A percentile compares a stretch with the other conserved stretches of the same genome.
These are phyloP conservation scores for Cylindroiulus punctatus DNA, from an alignment of 2,888 invertebrate genomes.

Conservation along the genomic window DNA sequence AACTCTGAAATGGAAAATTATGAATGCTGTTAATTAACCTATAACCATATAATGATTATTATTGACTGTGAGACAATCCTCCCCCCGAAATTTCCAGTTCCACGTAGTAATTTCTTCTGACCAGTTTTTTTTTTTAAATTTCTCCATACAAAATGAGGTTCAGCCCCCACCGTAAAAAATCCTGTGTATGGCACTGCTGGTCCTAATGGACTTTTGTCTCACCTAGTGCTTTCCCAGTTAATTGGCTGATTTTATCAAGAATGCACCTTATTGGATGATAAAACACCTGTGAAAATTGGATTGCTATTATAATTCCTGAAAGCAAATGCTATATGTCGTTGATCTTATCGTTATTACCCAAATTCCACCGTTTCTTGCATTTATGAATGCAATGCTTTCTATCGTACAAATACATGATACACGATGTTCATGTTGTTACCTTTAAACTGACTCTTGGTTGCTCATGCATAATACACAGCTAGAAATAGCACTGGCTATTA, in stretches of 20 bases:
- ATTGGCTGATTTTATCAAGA: not conserved
- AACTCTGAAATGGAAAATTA: conserved; percentile 52
- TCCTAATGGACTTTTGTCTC: too few species aligned
- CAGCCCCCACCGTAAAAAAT: too few species aligned
- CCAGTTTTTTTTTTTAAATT: too few species aligned
- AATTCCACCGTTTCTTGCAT: not conserved
- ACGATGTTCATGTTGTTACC: not conserved
- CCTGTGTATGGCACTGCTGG: too few species aligned
- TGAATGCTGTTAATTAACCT: not conserved
- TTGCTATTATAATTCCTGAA: not conserved
- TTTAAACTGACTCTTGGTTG: not conserved
- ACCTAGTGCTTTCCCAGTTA: not conserved
- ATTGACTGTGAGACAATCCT: too few species aligned
- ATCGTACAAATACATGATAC: not conserved
- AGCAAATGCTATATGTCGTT: not conserved
- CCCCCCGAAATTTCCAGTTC: too few species aligned
- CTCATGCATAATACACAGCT: not conserved
- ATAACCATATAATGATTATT: not conserved
- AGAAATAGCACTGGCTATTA: not conserved
- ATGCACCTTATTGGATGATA: conserved; percentile 2
- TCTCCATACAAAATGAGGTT: too few species aligned
- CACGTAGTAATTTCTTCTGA: too few species aligned
- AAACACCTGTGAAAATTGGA: not conserved
- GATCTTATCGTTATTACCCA: not conserved
- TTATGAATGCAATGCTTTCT: too few species aligned